A percentile compares a stretch with the other conserved stretches of the same genome.
Conservation (phyloP, 1,140 invertebrate species). For the Rhyacophila brunnea region DNA sequence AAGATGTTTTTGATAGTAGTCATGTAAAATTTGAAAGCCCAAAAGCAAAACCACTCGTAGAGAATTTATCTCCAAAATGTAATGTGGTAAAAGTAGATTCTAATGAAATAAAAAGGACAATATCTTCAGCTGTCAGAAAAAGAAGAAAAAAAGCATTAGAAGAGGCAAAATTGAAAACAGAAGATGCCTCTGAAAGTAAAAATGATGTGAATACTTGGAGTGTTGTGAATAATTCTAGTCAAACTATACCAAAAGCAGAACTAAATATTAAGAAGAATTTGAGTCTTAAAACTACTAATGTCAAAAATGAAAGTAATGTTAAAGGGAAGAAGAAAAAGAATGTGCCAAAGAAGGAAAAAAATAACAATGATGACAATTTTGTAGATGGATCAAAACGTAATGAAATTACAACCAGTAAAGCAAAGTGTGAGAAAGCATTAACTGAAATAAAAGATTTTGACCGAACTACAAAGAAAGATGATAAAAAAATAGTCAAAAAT, state of each 20-base stretch:
- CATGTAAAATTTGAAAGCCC: not conserved
- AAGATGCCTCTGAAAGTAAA: not conserved
- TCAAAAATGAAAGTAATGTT: too few species aligned
- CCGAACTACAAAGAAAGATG: too few species aligned
- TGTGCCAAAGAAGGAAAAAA: not conserved
- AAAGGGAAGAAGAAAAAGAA: conserved; percentile 4
- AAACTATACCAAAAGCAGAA: not conserved
- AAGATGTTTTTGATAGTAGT: not conserved
- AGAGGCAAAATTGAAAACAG: not conserved
- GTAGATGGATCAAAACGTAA: not conserved
- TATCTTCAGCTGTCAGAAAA: conserved; percentile 22
- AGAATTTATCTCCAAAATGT: too few species aligned
- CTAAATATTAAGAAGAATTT: conserved; percentile 6
- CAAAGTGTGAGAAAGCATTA: not conserved
- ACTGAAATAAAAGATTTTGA: too few species aligned
- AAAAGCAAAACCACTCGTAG: not conserved
- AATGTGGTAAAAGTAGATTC: conserved; percentile 1
- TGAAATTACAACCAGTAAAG: not conserved
- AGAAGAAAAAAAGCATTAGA: conserved; percentile 22
- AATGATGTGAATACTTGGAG: too few species aligned
- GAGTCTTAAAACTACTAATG: not conserved
- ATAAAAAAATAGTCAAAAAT: too few species aligned
- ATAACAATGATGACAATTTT: conserved; percentile 5
- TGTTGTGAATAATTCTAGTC: not conserved
- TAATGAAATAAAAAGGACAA: conserved; percentile 24